These are phyloP conservation scores for Streptopelia turtur DNA, from an alignment of 2,797 vertebrate species.

Conservation along the genomic window DNA sequence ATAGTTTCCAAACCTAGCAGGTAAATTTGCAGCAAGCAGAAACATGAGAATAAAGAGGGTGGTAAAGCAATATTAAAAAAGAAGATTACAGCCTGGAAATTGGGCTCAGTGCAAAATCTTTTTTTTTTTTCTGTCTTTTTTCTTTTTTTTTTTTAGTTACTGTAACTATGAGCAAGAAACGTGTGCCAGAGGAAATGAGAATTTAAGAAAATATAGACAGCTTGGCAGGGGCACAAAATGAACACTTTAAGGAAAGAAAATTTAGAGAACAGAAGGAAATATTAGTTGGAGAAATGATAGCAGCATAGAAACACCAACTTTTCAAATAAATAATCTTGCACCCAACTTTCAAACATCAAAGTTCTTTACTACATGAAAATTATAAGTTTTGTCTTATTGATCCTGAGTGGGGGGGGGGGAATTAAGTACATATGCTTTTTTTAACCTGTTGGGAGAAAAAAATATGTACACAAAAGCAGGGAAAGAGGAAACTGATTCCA, in stretches of 20 bases:
- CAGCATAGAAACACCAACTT: constrained; percentile 2
- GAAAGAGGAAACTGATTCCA: constrained; percentile 34
- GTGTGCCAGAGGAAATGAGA: constrained; percentile 72
- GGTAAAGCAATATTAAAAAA: constrained; percentile 64
- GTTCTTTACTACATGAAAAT: background rate
- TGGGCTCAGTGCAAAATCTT: constrained; percentile 48
- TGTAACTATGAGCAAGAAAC: constrained; percentile 59
- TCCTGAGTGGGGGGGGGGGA: background rate
- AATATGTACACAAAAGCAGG: background rate
- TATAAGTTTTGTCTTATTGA: background rate
- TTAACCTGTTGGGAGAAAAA: background rate
- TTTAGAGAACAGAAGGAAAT: constrained; percentile 61
- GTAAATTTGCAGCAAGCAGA: constrained; percentile 48
- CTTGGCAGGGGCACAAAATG: constrained; percentile 59
- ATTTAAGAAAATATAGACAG: constrained; percentile 71
- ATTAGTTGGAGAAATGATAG: constrained; percentile 48
- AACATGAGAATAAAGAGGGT: constrained; percentile 49
- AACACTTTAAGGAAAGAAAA: constrained; percentile 68
- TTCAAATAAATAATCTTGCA: background rate
- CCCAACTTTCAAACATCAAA: constrained; percentile 10
- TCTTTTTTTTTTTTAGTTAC: constrained; percentile 13
- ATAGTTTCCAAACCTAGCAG: constrained; percentile 55
- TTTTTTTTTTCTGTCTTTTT: background rate
- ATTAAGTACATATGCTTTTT: background rate
- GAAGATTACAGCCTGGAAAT: constrained; percentile 70